Percentiles rank a stretch among this genome's conserved stretches.
These are phyloP conservation scores for Drosophila emarginata DNA, from an alignment of 2,888 invertebrate species.

Conservation along the genomic window DNA sequence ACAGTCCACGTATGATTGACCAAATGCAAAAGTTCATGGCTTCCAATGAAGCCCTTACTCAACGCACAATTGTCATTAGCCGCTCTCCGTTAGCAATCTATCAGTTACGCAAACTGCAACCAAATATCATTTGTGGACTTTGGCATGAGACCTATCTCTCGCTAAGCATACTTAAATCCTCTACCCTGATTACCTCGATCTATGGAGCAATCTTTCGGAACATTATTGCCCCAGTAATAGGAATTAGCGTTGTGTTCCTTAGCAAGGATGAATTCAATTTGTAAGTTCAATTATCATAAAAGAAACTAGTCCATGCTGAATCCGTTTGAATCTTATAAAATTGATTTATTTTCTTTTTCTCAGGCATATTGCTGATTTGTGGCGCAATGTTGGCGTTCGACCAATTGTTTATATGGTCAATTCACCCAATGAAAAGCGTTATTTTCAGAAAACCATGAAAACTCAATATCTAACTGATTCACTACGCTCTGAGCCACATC, in stretches of 20 bases:
- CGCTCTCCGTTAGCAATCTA: conserved; percentile 81
- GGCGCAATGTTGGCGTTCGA: conserved; percentile 82
- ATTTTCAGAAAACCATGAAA: conserved; percentile 82
- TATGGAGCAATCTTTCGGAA: conserved; percentile 82
- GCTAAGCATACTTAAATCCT: conserved; percentile 79
- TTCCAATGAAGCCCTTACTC: conserved; percentile 72
- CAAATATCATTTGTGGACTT: conserved; percentile 82
- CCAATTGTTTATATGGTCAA: conserved; percentile 82
- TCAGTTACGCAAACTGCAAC: conserved; percentile 81
- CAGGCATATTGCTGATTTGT: conserved; percentile 82
- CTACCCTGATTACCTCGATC: conserved; percentile 81
- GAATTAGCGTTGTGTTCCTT: conserved; percentile 82
- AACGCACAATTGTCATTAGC: conserved; percentile 79
- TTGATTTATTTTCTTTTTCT: too few relatives aligned
- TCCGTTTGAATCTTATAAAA: too few relatives aligned
- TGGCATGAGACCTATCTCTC: conserved; percentile 82
- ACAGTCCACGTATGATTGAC: conserved; percentile 78
- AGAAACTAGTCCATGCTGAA: too few relatives aligned
- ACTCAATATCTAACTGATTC: conserved; percentile 83
- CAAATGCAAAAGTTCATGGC: conserved; percentile 76
- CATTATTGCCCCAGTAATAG: conserved; percentile 82
- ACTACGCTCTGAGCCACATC: conserved; percentile 82
- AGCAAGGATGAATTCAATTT: conserved; percentile 82
- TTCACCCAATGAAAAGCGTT: conserved; percentile 83
- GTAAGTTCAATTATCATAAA: conserved; percentile 66